These are phyloP conservation scores for Tachyglossus aculeatus DNA, from an alignment of 2,797 vertebrate genomes.

Conservation along the genomic window DNA sequence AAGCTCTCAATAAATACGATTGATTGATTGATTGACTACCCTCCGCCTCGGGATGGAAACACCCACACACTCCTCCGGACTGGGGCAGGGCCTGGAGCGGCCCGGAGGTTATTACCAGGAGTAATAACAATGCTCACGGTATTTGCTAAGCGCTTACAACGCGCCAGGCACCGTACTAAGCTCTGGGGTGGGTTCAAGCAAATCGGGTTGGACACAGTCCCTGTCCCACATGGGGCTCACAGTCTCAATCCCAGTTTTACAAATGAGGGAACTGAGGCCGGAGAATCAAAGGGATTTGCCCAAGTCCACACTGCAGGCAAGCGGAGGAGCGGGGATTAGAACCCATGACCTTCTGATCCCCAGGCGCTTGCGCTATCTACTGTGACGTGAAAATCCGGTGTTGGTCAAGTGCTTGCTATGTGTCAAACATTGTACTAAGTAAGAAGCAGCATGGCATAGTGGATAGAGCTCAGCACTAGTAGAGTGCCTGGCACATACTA, in stretches of 20 bases:
- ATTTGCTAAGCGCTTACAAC: accelerated
- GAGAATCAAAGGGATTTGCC: background rate
- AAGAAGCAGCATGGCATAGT: background rate
- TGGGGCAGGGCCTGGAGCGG: background rate
- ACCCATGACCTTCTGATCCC: background rate
- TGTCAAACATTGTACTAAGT: background rate
- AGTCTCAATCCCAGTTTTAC: background rate
- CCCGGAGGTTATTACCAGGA: background rate
- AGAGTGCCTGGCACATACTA: background rate
- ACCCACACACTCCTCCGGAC: background rate
- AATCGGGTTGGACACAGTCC: background rate
- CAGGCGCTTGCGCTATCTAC: background rate
- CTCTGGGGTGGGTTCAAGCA: no score
- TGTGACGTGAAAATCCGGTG: background rate
- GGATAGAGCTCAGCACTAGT: background rate
- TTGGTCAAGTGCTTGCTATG: background rate
- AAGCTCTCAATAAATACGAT: no score
- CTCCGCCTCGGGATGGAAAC: background rate
- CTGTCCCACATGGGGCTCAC: background rate
- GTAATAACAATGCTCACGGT: background rate
- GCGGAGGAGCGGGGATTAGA: background rate
- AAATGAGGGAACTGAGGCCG: background rate
- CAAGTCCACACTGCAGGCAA: background rate
- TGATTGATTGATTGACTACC: no score
- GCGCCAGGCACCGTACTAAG: background rate